A percentile compares a stretch with the other conserved stretches of the same genome.
phyloP scores from a whole-genome alignment of 2,113 vertebrate species.

The Hippocampus comes region DNA sequence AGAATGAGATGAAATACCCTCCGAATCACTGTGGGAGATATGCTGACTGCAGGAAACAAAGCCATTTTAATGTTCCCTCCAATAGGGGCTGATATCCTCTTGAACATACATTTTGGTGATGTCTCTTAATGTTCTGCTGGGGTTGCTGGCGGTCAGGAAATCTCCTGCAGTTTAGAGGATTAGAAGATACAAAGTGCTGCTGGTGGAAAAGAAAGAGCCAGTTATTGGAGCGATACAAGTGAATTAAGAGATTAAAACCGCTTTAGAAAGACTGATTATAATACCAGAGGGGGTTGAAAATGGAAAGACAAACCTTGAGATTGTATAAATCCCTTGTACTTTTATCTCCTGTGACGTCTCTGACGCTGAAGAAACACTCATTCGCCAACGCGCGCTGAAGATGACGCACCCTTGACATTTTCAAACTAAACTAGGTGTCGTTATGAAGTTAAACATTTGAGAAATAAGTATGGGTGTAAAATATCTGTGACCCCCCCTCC shows the following conservation, averaged over 20 bases:
- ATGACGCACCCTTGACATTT: conserved; percentile 25
- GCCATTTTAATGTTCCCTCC: conserved; percentile 60
- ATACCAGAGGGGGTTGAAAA: conserved; percentile 75
- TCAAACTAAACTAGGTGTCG: not conserved
- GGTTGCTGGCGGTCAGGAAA: conserved; percentile 68
- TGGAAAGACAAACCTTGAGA: conserved; percentile 73
- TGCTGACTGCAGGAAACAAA: conserved; percentile 57
- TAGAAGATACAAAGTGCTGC: conserved; percentile 74
- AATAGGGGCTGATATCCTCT: conserved; percentile 55
- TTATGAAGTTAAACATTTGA: not conserved
- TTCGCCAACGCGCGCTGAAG: conserved; percentile 33
- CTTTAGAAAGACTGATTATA: conserved; percentile 79
- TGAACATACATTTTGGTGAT: conserved; percentile 60
- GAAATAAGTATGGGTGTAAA: not conserved
- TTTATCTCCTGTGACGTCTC: conserved; percentile 52
- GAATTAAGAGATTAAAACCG: conserved; percentile 81
- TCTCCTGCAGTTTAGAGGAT: conserved; percentile 77
- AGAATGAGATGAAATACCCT: conserved; percentile 50
- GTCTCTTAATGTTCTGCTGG: conserved; percentile 61
- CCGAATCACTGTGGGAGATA: conserved; percentile 53
- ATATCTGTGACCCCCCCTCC: too few relatives aligned
- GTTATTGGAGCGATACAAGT: conserved; percentile 75
- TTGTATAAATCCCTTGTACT: conserved; percentile 70
- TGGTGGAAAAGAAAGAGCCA: conserved; percentile 66
- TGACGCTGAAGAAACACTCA: conserved; percentile 44